Conservation (phyloP, 1,140 invertebrate genomes). For the Cheumatopsyche charites region DNA sequence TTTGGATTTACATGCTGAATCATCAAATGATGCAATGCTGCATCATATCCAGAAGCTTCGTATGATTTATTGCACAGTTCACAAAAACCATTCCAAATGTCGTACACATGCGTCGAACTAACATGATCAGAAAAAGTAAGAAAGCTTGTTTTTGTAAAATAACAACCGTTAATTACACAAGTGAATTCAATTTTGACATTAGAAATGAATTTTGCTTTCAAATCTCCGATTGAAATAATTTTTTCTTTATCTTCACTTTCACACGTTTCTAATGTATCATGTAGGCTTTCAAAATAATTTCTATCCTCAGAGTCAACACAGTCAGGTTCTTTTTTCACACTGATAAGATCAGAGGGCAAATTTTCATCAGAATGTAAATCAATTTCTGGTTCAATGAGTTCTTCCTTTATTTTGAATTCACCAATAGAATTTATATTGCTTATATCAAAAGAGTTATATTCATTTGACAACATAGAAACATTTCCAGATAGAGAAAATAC, state of each 20-base stretch:
- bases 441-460: conserved; percentile 8
- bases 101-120: conserved; percentile 20
- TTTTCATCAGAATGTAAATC: not conserved
- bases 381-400: conserved; percentile 6
- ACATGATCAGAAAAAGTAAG: conserved; percentile 35
- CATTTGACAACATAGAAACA: conserved; percentile 11
- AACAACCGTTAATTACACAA: conserved; percentile 38
- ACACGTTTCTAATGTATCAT: too few relatives aligned
- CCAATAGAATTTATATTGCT: conserved; percentile 1
- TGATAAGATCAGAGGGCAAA: not conserved
- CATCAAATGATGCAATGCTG: conserved; percentile 30
- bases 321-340: not conserved
- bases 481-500: conserved; percentile 28
- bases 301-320: too few relatives aligned
- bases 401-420: conserved; percentile 32
- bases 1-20: conserved; percentile 21
- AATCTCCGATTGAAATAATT: conserved; percentile 26
- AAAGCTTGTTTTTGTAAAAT: conserved; percentile 11
- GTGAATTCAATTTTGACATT: conserved; percentile 18
- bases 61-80: conserved; percentile 20
- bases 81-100: conserved; percentile 43
- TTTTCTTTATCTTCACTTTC: not conserved
- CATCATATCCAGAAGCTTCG: not conserved
- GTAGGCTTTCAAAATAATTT: not conserved
- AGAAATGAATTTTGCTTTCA: conserved; percentile 14